Conservation (phyloP, 2,113 vertebrate species). For the Casuarius casuarius region DNA sequence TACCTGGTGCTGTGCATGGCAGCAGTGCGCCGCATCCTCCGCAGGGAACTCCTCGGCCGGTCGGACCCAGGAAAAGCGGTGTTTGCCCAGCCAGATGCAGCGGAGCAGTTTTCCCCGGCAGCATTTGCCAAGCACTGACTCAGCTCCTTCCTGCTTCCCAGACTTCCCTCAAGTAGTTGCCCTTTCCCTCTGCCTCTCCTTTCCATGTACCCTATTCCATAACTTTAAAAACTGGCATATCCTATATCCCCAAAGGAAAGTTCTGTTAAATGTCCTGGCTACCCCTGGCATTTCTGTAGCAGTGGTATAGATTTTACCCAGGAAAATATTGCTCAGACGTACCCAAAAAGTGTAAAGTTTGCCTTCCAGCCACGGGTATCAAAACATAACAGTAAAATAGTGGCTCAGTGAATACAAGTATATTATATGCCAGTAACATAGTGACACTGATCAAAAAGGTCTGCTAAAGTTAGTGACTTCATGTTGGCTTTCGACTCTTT, state of each 20-base stretch:
- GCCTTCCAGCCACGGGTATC: neutral
- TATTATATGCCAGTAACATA: neutral
- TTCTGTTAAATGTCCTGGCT: neutral
- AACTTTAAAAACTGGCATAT: neutral
- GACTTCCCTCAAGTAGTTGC: neutral
- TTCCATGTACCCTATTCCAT: neutral
- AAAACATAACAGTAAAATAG: neutral
- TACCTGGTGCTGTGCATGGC: too few relatives aligned
- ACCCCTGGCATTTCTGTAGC: neutral
- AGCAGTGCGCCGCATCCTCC: neutral
- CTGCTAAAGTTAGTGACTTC: neutral
- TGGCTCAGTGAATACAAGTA: neutral
- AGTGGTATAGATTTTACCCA: neutral
- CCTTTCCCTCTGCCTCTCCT: accelerated
- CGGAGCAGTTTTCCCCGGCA: too few relatives aligned
- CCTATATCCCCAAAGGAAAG: neutral
- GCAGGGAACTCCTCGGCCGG: neutral
- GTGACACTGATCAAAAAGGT: neutral
- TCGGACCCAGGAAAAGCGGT: neutral
- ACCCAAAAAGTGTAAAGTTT: accelerated
- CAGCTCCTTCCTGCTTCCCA: neutral
- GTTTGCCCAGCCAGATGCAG: neutral
- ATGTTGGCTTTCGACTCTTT: neutral
- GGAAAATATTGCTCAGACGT: neutral
- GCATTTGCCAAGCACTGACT: too few relatives aligned